Evolutionary conservation across 2,113 vertebrate species (phyloP).

Genomic region (Laticauda colubrina): DNA sequence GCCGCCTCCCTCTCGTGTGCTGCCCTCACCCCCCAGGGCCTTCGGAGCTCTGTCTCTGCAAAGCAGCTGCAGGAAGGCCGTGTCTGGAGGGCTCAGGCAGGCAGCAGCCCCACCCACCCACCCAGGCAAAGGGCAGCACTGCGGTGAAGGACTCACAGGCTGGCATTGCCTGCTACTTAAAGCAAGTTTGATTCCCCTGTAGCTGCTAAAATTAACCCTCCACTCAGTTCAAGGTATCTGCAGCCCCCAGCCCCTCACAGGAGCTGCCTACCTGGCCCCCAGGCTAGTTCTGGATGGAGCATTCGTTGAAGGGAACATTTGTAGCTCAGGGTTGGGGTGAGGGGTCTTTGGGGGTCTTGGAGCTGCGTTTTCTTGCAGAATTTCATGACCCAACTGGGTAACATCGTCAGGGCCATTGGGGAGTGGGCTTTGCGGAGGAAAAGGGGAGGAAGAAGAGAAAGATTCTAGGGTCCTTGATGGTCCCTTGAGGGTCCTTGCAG

Average conservation of each 20-base stretch:
- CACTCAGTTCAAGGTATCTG: background rate
- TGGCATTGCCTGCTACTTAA: background rate
- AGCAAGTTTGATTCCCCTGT: too few relatives aligned
- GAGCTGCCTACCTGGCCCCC: background rate
- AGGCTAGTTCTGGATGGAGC: background rate
- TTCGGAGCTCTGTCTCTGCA: background rate
- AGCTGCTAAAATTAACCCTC: slow-evolving; percentile 1
- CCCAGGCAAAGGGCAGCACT: background rate
- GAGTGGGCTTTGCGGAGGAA: too few relatives aligned
- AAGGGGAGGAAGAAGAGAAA: background rate
- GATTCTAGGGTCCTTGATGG: background rate
- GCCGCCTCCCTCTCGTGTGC: accelerated
- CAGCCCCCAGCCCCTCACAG: background rate
- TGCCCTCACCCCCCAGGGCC: too few relatives aligned
- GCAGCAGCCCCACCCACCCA: background rate
- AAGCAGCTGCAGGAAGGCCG: background rate
- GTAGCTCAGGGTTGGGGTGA: too few relatives aligned
- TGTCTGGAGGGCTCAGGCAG: background rate
- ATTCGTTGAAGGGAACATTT: too few relatives aligned
- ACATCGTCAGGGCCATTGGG: background rate
- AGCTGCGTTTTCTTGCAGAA: background rate
- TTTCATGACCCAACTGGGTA: background rate
- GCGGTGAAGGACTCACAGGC: background rate
- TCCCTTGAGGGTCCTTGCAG: too few relatives aligned
- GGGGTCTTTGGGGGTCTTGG: background rate